These are phyloP conservation scores for Nomada lathburiana DNA, from an alignment of 2,888 invertebrate species.

Conservation along the genomic window DNA sequence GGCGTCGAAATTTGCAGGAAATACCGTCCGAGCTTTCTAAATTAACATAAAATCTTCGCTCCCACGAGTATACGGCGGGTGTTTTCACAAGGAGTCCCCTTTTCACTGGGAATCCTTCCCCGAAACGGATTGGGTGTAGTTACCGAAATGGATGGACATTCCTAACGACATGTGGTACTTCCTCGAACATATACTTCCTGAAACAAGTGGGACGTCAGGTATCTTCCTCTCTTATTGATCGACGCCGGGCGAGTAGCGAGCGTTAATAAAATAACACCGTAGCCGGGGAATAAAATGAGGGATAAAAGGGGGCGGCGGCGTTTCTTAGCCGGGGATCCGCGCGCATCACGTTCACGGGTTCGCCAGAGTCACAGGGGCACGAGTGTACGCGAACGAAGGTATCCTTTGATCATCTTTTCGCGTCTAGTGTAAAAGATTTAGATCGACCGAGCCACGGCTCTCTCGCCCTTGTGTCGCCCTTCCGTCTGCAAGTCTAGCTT, in stretches of 20 bases:
- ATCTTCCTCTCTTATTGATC: background rate
- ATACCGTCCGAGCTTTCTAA: constrained; percentile 59
- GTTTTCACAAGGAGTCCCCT: constrained; percentile 66
- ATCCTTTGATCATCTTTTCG: constrained; percentile 73
- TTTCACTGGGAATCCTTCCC: too few species aligned
- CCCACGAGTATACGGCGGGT: constrained; percentile 71
- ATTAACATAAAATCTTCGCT: constrained; percentile 63
- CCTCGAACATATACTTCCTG: constrained; percentile 21
- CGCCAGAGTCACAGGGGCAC: constrained; percentile 21
- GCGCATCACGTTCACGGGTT: constrained; percentile 32
- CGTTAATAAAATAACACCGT: constrained; percentile 33
- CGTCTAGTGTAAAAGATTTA: constrained; percentile 73
- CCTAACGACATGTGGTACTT: constrained; percentile 26
- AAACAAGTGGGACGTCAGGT: background rate
- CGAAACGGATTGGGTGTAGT: constrained; percentile 36
- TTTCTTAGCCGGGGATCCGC: constrained; percentile 31
- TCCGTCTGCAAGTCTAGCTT: constrained; percentile 45
- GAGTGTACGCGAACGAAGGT: constrained; percentile 51
- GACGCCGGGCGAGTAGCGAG: constrained; percentile 22
- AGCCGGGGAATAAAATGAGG: background rate
- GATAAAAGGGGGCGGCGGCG: background rate
- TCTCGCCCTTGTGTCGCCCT: constrained; percentile 42
- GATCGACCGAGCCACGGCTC: constrained; percentile 46
- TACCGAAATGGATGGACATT: constrained; percentile 49
- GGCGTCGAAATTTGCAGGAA: constrained; percentile 38